Conservation (phyloP, 2,888 invertebrate species). For the Metalampra italica region DNA sequence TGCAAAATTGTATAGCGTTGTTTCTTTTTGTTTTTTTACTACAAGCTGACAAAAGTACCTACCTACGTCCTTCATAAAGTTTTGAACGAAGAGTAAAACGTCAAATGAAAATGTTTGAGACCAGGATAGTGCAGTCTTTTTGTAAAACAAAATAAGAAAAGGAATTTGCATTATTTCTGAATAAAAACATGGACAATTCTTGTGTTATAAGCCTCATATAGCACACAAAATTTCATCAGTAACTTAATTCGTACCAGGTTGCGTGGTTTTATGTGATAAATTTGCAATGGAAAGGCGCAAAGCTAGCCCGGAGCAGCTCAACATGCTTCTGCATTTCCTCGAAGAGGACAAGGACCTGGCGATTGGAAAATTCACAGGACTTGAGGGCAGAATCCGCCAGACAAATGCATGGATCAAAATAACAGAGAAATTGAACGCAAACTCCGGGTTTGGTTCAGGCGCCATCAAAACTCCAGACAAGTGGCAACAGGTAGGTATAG, state of each 20-base stretch:
- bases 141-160: background rate
- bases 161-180: background rate
- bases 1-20: background rate
- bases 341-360: conserved; percentile 54
- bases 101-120: too few relatives aligned
- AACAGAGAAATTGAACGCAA: conserved; percentile 53
- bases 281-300: conserved; percentile 38
- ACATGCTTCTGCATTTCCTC: conserved; percentile 50
- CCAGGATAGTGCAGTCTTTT: too few relatives aligned
- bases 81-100: too few relatives aligned
- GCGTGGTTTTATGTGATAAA: background rate
- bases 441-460: conserved; percentile 53
- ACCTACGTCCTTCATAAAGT: too few relatives aligned
- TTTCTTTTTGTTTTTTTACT: background rate
- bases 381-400: conserved; percentile 49
- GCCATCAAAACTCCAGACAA: conserved; percentile 59
- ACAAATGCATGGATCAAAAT: conserved; percentile 58
- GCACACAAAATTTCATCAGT: background rate
- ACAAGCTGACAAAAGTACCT: too few relatives aligned
- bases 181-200: background rate
- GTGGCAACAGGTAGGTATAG: conserved; percentile 46
- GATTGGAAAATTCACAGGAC: conserved; percentile 47
- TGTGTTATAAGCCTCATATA: background rate
- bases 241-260: background rate
- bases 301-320: conserved; percentile 55